phyloP scores from a whole-genome alignment of 2,797 vertebrate genomes.

The Loris lydekkerianus region DNA sequence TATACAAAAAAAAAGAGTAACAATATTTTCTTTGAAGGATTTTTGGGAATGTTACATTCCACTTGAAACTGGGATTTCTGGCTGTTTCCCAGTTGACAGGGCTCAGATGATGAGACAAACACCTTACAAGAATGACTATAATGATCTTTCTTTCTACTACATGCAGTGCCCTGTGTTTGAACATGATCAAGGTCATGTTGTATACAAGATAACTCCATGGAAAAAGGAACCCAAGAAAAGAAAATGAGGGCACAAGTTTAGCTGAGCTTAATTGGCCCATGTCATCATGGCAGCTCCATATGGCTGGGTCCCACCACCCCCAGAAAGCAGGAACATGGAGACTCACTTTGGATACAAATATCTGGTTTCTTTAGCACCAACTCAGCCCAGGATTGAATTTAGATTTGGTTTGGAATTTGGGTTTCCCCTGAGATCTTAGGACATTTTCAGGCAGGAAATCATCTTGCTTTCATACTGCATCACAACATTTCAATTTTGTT shows the following conservation, averaged over 20 bases:
- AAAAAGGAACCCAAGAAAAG: not conserved
- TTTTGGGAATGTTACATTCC: not conserved
- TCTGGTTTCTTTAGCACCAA: not conserved
- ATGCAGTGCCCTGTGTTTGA: not conserved
- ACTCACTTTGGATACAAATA: not conserved
- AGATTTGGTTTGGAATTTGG: not conserved
- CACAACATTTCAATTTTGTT: not conserved
- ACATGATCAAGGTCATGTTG: too few species aligned
- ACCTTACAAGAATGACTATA: too few species aligned
- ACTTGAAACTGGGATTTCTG: not conserved
- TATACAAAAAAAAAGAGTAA: not conserved
- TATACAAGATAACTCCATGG: not conserved
- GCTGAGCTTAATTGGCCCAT: too few species aligned
- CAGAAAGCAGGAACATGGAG: not conserved
- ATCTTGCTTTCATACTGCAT: not conserved
- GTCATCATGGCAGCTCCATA: not conserved
- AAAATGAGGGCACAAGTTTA: not conserved
- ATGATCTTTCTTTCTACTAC: not conserved
- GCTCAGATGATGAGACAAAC: not conserved
- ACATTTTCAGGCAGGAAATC: not conserved
- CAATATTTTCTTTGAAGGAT: not conserved
- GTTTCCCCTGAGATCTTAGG: not conserved
- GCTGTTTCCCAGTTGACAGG: not conserved
- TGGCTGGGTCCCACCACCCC: not conserved
- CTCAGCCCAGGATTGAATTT: not conserved